These are phyloP conservation scores for Hydractinia echinata DNA, from an alignment of 30 jellyfish, hydroid and myxozoan genomes.

Conservation along the genomic window DNA sequence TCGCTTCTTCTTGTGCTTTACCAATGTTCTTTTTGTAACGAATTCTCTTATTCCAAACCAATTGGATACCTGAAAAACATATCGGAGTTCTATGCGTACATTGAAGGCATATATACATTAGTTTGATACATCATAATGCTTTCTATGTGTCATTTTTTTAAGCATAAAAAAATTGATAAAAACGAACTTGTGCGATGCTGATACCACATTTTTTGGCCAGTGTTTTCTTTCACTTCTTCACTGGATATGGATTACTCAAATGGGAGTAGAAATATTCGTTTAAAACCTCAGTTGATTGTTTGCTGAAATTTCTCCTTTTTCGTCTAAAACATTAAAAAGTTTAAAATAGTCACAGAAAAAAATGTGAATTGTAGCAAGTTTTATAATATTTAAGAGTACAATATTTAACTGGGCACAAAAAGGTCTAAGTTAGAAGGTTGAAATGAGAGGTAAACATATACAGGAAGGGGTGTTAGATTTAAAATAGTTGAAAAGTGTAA, in stretches of 20 bases:
- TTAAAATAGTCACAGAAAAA: no score
- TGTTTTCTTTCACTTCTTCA: conserved; percentile 92
- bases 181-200: conserved; percentile 84
- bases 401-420: no score
- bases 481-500: no score
- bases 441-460: no score
- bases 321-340: conserved; percentile 45
- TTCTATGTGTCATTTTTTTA: not conserved
- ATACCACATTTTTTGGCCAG: conserved; percentile 86
- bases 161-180: not conserved
- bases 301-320: conserved; percentile 88
- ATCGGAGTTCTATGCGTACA: no score
- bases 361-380: no score
- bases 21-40: conserved; percentile 93
- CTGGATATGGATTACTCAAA: conserved; percentile 95
- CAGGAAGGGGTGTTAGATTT: no score
- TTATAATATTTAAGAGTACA: no score
- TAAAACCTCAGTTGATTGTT: conserved; percentile 89
- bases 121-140: not conserved
- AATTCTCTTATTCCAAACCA: conserved; percentile 95
- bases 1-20: conserved; percentile 95
- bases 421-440: no score
- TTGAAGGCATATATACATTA: not conserved
- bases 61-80: conserved; percentile 63
- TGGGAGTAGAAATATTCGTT: conserved; percentile 94